Evolutionary conservation across 64 coral and sea anemone species (phyloP), one percentile per base, ranked within the genome.

Genomic region (Pachyseris speciosa): DNA sequence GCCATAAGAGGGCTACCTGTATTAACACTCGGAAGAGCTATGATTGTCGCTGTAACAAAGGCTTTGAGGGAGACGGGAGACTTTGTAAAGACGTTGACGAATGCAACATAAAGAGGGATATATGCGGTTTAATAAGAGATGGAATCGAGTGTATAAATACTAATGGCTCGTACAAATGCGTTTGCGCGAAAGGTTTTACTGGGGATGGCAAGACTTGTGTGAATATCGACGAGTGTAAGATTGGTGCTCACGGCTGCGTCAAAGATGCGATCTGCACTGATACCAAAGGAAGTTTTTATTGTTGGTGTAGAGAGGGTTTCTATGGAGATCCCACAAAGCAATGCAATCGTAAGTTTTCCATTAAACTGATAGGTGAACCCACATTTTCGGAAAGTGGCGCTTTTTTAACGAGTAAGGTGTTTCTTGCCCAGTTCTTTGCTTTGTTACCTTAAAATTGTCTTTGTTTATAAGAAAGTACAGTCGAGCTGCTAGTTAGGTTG

Each of bases 1-100:
- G 73, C 44, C 73, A 76, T 42, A 29, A 76, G 15, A 29, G 73
- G 44, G 73, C 73, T 17, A 76, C 22, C 11, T 76, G 73, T 76
- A 5, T 51, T n/a, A 76, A 76, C 44, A 76, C 73, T 12, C 9
- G 22, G 15, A 48, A 76, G 26, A 76, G 73, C 12, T 76, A 50
- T 26, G n/a, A 45, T 8, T 75, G 72, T 25, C 39, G 22, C 41
- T 75, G 72, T 45, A 75, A 75, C 0, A 37, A 78, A 17, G 75
- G 75, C 29, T 78, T 37, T 57, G 48, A 78, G 57, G 75, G 75
- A 1, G 31, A 78, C 17, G 75, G 75, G 33, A 15, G 30, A 2
- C 1, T 12, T 13, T 78, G 75, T 12, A 48, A 75, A 44, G 72
- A 40, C 40, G 39, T 50, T 28, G 40, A 75, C n/a, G 72, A 75